A percentile compares a stretch with the other conserved stretches of the same genome.
Evolutionary conservation across 92 coral and sea anemone species (phyloP).

Genomic region (Galaxea fascicularis): DNA sequence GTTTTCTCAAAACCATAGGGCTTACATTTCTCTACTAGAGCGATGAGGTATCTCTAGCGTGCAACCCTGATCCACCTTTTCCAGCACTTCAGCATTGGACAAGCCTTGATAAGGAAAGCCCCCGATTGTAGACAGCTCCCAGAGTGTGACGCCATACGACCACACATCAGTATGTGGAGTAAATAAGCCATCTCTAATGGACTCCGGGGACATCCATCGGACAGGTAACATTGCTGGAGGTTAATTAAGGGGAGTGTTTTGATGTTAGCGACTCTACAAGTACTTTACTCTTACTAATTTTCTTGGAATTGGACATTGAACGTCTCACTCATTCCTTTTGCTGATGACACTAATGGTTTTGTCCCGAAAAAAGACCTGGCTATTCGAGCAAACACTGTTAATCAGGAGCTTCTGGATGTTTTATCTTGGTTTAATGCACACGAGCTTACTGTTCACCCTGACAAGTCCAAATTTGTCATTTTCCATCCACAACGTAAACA

Average conservation of each 20-base stretch:
- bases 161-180: constrained; percentile 81
- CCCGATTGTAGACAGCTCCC: constrained; percentile 88
- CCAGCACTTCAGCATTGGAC: constrained; percentile 73
- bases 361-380: no score
- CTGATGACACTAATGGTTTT: no score
- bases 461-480: no score
- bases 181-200: constrained; percentile 78
- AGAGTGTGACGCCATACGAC: constrained; percentile 85
- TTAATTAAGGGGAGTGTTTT: neutral
- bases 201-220: constrained; percentile 90
- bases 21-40: constrained; percentile 69
- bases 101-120: constrained; percentile 89
- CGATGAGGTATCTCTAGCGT: constrained; percentile 68
- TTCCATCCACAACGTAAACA: no score
- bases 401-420: no score
- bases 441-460: no score
- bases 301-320: no score
- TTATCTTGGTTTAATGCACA: no score
- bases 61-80: constrained; percentile 66
- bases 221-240: constrained; percentile 70
- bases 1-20: neutral
- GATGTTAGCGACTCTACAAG: neutral
- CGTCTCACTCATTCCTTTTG: no score
- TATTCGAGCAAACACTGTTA: no score
- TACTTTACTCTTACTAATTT: no score